Evolutionary conservation across 2,113 vertebrate species (phyloP), one percentile per base, ranked within the genome.

Genomic region (Channa argus): DNA sequence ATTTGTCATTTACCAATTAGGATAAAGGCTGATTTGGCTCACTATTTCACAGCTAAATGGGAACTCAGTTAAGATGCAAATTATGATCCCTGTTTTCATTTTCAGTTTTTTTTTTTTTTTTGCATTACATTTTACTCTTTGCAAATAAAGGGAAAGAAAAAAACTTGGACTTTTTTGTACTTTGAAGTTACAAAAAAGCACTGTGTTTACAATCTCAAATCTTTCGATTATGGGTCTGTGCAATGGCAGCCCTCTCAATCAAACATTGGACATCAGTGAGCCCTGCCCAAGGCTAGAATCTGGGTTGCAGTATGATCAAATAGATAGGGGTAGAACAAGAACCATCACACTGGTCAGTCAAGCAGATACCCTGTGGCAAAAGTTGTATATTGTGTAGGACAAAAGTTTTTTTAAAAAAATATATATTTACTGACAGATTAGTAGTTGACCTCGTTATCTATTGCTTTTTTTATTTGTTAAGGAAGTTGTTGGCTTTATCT

Each of bases 1-100:
- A 90, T 90, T 91, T 86, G 82, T 90, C 88, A 89, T 86, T 88
- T 86, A 89, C 68, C 80, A 87, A 87, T 84, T 89, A 86, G 79
- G 45, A 52, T 72, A 84, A 85, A 72, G 73, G 54, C 43, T 62
- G 59, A 71, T 88, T 79, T 85, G 64, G 75, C 86, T 79, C 69
- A 73, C 44, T 81, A 52, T 83, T 87, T 79, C 74, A 77, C 47
- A 64, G 60, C 64, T 47, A 82, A 85, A 87, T 82, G 58, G 64
- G 11, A 69, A 71, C 34, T 0, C 43, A 84, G 68, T 80, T 72
- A 53, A 66, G 64, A 83, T 82, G 58, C 72, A 83, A 83, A 80
- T 71, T 50, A 36, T n/a, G 51, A 41, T n/a, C 39, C 6, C 6
- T 4, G 34, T 36, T 80, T 60, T 54, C 5, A 41, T 59, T 82